Base-by-base conservation (phyloP, 2,113 vertebrate species). In the Rutilus rutilus region DNA sequence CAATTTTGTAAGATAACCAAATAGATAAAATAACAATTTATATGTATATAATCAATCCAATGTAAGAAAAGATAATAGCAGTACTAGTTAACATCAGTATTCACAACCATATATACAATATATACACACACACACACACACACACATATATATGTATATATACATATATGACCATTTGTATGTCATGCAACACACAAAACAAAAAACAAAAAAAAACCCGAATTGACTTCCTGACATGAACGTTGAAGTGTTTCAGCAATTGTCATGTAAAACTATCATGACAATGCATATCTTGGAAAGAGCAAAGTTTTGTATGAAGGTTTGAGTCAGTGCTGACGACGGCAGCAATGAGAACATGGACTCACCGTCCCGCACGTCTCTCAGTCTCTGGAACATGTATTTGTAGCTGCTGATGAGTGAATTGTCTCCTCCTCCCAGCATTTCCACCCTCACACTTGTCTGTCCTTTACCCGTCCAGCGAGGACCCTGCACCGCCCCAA, bases 301-400 rank as follows among this genome's bases (percentile, higher is more conserved):
- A 33, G 7, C 14, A 65, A 65, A 9, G 6, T 10, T n/a, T 60
- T 59, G 54, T 59, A 57, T 9, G 50, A 52, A 52, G 14, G 50
- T 15, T 54, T 54, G 52, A 54, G 5, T 47, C 47, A 1, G 47
- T 47, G 47, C 45, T 47, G 45, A 45, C 45, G 45, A 54, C 17
- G 52, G 17, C 52, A 57, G 19, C 6, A 57, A 54, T 7, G 42
- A 15, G 4, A 30, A 8, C 42, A 27, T 19, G 23, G 12, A 9
- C 25, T 79, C 88, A 96, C 97, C 97, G 87, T 97, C 96, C 25
- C 96, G 93, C 21, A 97, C 30, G 1, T 98, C 97, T 0, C 93
- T 67, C 0, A 96, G 90, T 84, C 96, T 96, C 91, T 99, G 98
- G 89, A 98, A 98, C 98, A 99, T 99, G 87, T 91, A 96, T 71